These are phyloP conservation scores for Epirrita christyi DNA, from an alignment of 2,888 invertebrate species.

Conservation along the genomic window DNA sequence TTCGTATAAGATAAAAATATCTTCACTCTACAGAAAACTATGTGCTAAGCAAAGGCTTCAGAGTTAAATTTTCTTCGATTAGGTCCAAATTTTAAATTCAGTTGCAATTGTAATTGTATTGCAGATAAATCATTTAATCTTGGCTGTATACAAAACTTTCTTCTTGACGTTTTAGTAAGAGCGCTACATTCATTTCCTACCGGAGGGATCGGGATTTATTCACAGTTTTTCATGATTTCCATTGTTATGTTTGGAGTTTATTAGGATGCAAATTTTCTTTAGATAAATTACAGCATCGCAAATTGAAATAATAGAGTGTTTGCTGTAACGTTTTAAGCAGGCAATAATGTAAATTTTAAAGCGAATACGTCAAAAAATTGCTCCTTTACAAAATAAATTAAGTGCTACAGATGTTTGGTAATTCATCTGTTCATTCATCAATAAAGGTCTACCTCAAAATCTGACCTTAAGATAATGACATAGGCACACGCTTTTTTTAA, in stretches of 20 bases:
- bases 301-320: conserved; percentile 14
- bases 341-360: conserved; percentile 6
- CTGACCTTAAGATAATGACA: too few relatives aligned
- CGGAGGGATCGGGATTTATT: conserved; percentile 23
- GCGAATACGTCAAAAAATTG: too few relatives aligned
- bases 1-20: too few relatives aligned
- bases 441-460: too few relatives aligned
- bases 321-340: conserved; percentile 14
- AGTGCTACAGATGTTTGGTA: too few relatives aligned
- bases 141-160: too few relatives aligned
- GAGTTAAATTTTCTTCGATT: background rate
- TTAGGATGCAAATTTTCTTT: background rate
- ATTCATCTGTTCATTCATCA: too few relatives aligned
- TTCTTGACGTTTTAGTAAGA: conserved; percentile 22
- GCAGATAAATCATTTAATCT: too few relatives aligned
- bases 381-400: too few relatives aligned
- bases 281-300: background rate
- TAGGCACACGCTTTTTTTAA: too few relatives aligned
- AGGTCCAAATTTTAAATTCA: conserved; percentile 41
- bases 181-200: conserved; percentile 32
- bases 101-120: conserved; percentile 39
- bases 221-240: conserved; percentile 21
- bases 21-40: too few relatives aligned
- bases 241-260: conserved; percentile 13
- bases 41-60: too few relatives aligned